Conservation (phyloP, 2,113 vertebrate species). For the Mixornis gularis region DNA sequence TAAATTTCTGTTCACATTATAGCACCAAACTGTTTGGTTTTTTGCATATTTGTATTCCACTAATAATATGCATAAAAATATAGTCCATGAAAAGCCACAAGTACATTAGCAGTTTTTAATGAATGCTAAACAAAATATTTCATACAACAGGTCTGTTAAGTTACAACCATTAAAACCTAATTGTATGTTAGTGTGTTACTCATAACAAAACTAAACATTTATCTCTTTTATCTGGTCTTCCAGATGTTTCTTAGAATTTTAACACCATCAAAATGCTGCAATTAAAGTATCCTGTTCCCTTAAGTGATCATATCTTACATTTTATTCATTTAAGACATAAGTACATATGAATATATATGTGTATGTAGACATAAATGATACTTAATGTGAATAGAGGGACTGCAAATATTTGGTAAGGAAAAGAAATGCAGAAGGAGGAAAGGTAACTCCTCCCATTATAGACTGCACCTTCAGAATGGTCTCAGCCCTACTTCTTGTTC, state of each 20-base stretch:
- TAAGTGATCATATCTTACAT: constrained; percentile 39
- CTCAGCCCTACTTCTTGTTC: constrained; percentile 21
- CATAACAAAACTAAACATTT: constrained; percentile 77
- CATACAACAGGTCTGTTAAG: constrained; percentile 78
- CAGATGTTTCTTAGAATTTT: constrained; percentile 75
- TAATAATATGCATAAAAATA: constrained; percentile 74
- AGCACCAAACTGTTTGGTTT: constrained; percentile 71
- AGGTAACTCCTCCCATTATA: constrained; percentile 50
- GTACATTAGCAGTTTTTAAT: constrained; percentile 80
- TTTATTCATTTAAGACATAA: constrained; percentile 51
- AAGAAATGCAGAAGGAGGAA: constrained; percentile 49
- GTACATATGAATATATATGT: not conserved
- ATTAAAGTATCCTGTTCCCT: constrained; percentile 56
- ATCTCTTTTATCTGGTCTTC: constrained; percentile 67
- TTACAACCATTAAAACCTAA: constrained; percentile 75
- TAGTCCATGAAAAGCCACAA: constrained; percentile 71
- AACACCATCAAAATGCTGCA: constrained; percentile 46
- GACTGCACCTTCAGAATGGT: constrained; percentile 53
- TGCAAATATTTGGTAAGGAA: constrained; percentile 47
- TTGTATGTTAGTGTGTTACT: constrained; percentile 72
- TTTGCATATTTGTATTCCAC: constrained; percentile 76
- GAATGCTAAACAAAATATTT: constrained; percentile 79
- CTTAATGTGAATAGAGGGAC: constrained; percentile 41
- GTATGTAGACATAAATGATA: constrained; percentile 30
- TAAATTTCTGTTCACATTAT: constrained; percentile 72